These are phyloP conservation scores for Sphyrna mokarran DNA, from an alignment of 2,113 vertebrate species.

Conservation along the genomic window DNA sequence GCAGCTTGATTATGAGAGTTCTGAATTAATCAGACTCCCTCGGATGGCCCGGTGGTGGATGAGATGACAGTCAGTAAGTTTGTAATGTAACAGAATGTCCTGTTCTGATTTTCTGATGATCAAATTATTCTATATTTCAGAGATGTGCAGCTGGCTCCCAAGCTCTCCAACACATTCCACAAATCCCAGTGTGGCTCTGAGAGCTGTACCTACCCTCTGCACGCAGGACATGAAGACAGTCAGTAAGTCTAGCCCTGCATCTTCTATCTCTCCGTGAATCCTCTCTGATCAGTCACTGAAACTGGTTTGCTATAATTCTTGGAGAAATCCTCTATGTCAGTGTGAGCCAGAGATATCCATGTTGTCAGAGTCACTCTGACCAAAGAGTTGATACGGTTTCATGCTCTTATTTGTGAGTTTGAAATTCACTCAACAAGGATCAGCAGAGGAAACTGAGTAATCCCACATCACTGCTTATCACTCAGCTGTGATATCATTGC, in stretches of 20 bases:
- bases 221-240: slow-evolving; percentile 89
- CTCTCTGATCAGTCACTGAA: not conserved
- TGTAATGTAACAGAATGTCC: not conserved
- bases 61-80: not conserved
- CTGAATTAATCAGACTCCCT: too few species aligned
- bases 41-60: too few species aligned
- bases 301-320: not conserved
- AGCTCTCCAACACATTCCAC: slow-evolving; percentile 66
- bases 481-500: not conserved
- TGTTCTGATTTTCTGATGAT: not conserved
- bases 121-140: slow-evolving; percentile 39
- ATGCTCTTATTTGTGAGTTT: not conserved
- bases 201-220: slow-evolving; percentile 81
- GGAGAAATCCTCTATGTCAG: too few species aligned
- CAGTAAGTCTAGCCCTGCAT: slow-evolving; percentile 56
- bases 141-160: slow-evolving; percentile 79
- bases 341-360: too few species aligned
- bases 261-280: not conserved
- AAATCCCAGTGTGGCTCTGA: slow-evolving; percentile 71
- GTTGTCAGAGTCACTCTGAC: not conserved
- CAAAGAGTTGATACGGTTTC: not conserved
- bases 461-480: not conserved
- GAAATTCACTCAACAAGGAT: not conserved
- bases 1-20: too few species aligned
- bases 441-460: not conserved